Evolutionary conservation across 92 coral and sea anemone species (phyloP).

Genomic region (Palythoa grandiflora): DNA sequence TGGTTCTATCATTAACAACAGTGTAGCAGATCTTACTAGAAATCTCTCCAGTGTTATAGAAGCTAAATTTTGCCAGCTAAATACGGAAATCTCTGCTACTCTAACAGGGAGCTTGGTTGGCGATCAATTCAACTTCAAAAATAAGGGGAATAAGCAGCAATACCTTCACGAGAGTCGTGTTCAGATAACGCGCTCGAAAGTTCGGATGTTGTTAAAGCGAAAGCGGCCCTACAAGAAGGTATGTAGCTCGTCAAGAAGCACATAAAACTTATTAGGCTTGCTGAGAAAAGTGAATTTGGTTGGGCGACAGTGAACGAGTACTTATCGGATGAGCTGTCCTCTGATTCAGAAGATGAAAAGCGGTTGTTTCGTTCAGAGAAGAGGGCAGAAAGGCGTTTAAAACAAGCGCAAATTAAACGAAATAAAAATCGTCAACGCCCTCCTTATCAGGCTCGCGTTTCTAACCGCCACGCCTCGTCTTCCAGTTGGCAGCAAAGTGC

Average conservation of each 20-base stretch:
- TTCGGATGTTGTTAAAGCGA: neutral
- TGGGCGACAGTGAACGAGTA: conserved; percentile 12
- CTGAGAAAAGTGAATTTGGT: conserved; percentile 10
- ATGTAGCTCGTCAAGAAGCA: neutral
- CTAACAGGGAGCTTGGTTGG: neutral
- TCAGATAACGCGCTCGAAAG: neutral
- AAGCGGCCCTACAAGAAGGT: conserved; percentile 22
- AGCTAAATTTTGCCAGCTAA: neutral
- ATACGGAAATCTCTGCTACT: too few species aligned
- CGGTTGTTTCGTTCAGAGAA: neutral
- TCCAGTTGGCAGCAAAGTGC: conserved; percentile 19
- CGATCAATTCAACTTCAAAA: neutral
- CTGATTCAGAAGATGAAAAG: neutral
- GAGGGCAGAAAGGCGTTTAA: neutral
- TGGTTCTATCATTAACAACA: too few species aligned
- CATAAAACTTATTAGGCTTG: neutral
- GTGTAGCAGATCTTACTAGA: too few species aligned
- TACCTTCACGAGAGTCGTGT: neutral
- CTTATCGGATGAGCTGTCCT: conserved; percentile 5
- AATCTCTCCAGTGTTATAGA: neutral
- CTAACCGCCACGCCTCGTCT: neutral
- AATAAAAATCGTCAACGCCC: neutral
- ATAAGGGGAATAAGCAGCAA: neutral
- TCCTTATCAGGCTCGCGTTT: conserved; percentile 1
- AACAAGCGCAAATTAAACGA: neutral